A percentile compares a stretch with the other conserved stretches of the same genome.
Evolutionary conservation across 2,797 vertebrate species (phyloP).

Genomic region (Threskiornis aethiopicus): DNA sequence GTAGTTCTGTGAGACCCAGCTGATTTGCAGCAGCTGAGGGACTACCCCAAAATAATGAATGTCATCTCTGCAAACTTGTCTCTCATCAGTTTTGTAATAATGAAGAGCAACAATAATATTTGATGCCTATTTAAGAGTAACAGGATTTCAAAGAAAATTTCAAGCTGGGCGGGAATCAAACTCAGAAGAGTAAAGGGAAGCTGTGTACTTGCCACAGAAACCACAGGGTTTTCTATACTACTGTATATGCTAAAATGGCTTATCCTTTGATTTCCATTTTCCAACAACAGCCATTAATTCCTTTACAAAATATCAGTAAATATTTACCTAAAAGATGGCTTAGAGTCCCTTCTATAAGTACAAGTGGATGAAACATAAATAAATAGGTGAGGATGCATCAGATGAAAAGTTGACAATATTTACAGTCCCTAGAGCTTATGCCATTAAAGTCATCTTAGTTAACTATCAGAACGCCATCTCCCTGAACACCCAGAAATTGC

Average conservation of each 20-base stretch:
- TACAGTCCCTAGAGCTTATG: neutral
- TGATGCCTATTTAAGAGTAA: neutral
- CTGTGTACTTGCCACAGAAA: neutral
- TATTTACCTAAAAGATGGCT: neutral
- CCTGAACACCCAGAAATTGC: neutral
- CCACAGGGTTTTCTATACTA: neutral
- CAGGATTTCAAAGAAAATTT: neutral
- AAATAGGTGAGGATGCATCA: neutral
- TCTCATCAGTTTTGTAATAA: neutral
- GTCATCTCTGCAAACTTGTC: neutral
- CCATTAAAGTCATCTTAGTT: neutral
- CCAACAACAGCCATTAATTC: neutral
- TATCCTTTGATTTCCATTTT: neutral
- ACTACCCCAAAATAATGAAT: neutral
- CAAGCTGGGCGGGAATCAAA: neutral
- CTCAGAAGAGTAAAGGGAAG: neutral
- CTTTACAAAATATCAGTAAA: neutral
- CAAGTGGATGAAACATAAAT: neutral
- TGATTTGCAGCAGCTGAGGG: neutral
- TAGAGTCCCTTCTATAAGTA: neutral
- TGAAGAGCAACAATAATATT: neutral
- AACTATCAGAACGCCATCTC: neutral
- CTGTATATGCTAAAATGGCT: neutral
- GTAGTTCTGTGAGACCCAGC: neutral
- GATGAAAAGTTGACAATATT: neutral